Base-by-base conservation (phyloP, 1,140 invertebrate species). In the Phenacoccus solenopsis region DNA sequence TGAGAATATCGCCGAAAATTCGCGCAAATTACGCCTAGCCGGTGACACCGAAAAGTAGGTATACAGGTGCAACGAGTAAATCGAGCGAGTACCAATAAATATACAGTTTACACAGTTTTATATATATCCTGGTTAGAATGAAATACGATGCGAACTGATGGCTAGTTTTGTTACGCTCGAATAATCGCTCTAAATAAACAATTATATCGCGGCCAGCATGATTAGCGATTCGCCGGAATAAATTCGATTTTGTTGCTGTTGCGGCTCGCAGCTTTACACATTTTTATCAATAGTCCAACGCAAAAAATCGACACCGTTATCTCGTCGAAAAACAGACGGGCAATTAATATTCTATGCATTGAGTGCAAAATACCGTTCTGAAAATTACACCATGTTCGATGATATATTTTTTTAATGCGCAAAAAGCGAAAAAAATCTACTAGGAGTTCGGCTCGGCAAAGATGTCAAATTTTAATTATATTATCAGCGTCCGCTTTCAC, bases 151-250 rank as follows among this genome's bases (percentile, higher is more conserved):
- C 16, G 16, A 64, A 64, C 9, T 64, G 59, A 27, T 25, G 59
- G 59, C 38, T n/a, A 64, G 59, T 64, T 64, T 64, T 64, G 59
- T 64, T 27, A 22, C 25, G 59, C 22, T 27, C 25, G 59, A 64
- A 64, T 64, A 64, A 64, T 24, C 59, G 59, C 25, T 64, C 59
- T 64, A 64, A 64, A 64, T 64, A 64, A 64, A 64, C 59, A 64
- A 64, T 64, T 64, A 64, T 64, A 64, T 25, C 22, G 59, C 59
- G 59, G 59, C 59, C 59, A 64, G 59, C 59, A 20, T 64, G 59
- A 64, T 64, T 64, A 64, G 59, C 59, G 59, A 64, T 64, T 64
- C 59, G 59, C 7, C 21, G 25, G 25, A 25, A 64, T 27, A 64
- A 64, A 64, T 27, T 4, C 59, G 21, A 64, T 64, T 64, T 64